Evolutionary conservation across 2,888 invertebrate genomes (phyloP).

Genomic region (Caenorhabditis sinica): DNA sequence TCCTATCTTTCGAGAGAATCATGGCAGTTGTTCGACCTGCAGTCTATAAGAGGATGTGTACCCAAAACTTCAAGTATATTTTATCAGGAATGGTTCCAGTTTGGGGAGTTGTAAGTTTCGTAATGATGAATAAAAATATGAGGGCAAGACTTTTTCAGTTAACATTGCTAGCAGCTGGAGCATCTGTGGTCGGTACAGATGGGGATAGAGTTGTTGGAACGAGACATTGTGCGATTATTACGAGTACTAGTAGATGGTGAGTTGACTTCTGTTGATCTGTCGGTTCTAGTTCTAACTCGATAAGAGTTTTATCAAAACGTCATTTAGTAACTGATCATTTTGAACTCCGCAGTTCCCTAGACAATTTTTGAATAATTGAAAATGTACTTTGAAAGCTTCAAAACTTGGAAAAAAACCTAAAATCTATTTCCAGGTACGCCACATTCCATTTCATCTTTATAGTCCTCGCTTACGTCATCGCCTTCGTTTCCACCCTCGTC

Average conservation of each 20-base stretch:
- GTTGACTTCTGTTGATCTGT: background rate
- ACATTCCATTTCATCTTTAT: conserved; percentile 78
- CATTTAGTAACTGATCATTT: background rate
- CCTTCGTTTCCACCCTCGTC: conserved; percentile 71
- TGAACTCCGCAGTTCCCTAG: background rate
- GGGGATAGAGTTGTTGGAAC: conserved; percentile 62
- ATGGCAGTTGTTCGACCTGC: conserved; percentile 72
- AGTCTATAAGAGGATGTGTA: conserved; percentile 71
- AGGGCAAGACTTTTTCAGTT: conserved; percentile 67
- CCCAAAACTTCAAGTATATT: conserved; percentile 63
- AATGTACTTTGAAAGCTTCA: background rate
- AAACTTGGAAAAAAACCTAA: too few relatives aligned
- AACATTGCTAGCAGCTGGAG: conserved; percentile 65
- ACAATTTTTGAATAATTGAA: background rate
- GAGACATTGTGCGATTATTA: conserved; percentile 78
- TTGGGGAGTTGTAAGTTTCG: conserved; percentile 63
- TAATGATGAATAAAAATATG: background rate
- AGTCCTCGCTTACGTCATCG: conserved; percentile 72
- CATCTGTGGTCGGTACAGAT: conserved; percentile 66
- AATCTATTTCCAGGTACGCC: conserved; percentile 70
- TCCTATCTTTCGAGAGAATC: conserved; percentile 74
- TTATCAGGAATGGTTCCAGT: conserved; percentile 53
- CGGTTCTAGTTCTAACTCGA: too few relatives aligned
- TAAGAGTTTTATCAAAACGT: too few relatives aligned
- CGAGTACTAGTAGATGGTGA: conserved; percentile 73